Percentiles rank a stretch among this genome's conserved stretches.
Conservation (phyloP, 1,140 invertebrate species). For the Cydia amplana region DNA sequence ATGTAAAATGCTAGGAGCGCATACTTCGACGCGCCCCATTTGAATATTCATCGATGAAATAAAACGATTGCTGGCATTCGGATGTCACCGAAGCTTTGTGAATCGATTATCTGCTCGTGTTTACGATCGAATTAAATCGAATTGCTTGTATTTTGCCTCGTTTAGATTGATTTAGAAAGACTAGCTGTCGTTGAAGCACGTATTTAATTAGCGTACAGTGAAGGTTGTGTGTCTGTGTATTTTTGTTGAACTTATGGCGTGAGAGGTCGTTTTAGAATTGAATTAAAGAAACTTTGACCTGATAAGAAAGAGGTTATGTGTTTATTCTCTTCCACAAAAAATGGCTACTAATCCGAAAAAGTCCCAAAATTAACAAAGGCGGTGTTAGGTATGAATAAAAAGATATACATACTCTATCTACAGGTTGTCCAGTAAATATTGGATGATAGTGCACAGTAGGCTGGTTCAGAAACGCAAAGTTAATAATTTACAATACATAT, state of each 20-base stretch:
- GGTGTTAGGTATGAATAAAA: too few species aligned
- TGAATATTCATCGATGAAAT: conserved; percentile 31
- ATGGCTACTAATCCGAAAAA: too few species aligned
- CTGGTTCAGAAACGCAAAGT: too few species aligned
- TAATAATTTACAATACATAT: too few species aligned
- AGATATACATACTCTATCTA: too few species aligned
- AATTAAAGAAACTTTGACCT: not conserved
- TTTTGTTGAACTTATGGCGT: not conserved
- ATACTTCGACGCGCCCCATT: conserved; percentile 19
- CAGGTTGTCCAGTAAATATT: too few species aligned
- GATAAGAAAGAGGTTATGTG: too few species aligned
- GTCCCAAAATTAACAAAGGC: too few species aligned
- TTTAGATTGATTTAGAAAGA: conserved; percentile 34
- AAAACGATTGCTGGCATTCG: conserved; percentile 31
- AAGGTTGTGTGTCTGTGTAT: not conserved
- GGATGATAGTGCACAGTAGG: too few species aligned
- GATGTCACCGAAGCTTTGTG: conserved; percentile 47
- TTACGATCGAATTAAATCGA: conserved; percentile 71
- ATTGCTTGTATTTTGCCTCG: conserved; percentile 54
- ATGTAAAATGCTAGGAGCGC: conserved; percentile 4
- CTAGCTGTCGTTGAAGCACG: conserved; percentile 12
- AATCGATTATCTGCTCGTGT: conserved; percentile 65
- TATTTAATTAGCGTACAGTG: conserved; percentile 10
- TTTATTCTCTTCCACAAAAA: too few species aligned
- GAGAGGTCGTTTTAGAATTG: not conserved